These are phyloP conservation scores for Hyperoplus lanceolatus DNA, from an alignment of 2,797 vertebrate species.

Conservation along the genomic window DNA sequence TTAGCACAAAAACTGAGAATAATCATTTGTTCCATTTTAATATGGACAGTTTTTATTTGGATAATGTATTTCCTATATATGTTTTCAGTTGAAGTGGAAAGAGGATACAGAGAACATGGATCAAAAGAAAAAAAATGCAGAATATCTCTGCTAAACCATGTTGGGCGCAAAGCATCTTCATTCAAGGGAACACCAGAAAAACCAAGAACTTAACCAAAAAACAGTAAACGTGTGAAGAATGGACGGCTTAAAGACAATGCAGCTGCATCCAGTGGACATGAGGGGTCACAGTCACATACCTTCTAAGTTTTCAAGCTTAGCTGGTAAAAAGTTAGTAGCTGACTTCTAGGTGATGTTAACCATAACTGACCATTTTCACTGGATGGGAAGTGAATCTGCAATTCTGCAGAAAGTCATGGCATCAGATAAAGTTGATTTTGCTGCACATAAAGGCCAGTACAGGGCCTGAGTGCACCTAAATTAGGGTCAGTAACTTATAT, in stretches of 20 bases:
- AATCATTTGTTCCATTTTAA: neutral
- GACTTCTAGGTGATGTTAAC: neutral
- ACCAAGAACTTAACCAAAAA: neutral
- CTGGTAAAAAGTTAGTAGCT: neutral
- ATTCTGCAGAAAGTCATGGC: neutral
- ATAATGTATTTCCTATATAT: neutral
- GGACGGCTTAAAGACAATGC: neutral
- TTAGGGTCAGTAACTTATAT: too few species aligned
- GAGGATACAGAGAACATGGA: neutral
- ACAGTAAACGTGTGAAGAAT: neutral
- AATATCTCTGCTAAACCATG: neutral
- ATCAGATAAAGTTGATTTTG: neutral
- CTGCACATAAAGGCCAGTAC: neutral
- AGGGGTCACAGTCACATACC: neutral
- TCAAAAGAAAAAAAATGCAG: neutral
- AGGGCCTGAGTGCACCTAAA: neutral
- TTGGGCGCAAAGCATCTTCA: neutral
- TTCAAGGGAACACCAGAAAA: neutral
- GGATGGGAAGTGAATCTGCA: neutral
- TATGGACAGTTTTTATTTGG: neutral
- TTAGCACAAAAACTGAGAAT: neutral
- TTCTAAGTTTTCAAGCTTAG: neutral
- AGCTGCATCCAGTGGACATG: constrained; percentile 18
- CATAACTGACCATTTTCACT: neutral
- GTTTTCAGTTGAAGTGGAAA: neutral